Evolutionary conservation across 2,888 invertebrate genomes (phyloP).

Genomic region (Drosophila merina): DNA sequence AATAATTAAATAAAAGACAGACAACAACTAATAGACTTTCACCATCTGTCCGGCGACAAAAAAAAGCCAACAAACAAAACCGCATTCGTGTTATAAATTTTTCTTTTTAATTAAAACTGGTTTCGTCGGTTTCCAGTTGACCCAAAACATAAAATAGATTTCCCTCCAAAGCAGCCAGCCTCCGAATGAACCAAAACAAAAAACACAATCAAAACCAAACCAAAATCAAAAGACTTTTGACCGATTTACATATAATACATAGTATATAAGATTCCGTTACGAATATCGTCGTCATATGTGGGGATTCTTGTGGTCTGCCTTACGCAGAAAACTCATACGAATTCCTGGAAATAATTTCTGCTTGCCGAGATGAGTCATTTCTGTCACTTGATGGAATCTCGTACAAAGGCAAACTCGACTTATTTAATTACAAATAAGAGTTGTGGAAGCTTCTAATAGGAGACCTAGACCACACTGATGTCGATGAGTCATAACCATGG

Average conservation of each 20-base stretch:
- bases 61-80: constrained; percentile 31
- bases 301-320: constrained; percentile 24
- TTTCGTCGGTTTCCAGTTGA: constrained; percentile 58
- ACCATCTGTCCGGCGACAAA: constrained; percentile 43
- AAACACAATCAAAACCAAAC: constrained; percentile 3
- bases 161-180: constrained; percentile 49
- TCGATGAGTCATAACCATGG: constrained; percentile 53
- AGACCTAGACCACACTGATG: constrained; percentile 32
- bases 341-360: constrained; percentile 61
- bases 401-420: constrained; percentile 28
- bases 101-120: constrained; percentile 69
- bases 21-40: constrained; percentile 58
- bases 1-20: constrained; percentile 44
- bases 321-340: constrained; percentile 70
- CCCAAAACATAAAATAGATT: constrained; percentile 74
- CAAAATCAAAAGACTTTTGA: constrained; percentile 29
- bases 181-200: constrained; percentile 11
- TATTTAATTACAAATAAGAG: constrained; percentile 50
- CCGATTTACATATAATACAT: constrained; percentile 46
- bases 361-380: constrained; percentile 51
- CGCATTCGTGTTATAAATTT: constrained; percentile 55
- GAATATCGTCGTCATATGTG: constrained; percentile 7
- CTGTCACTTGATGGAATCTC: constrained; percentile 33
- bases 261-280: constrained; percentile 48
- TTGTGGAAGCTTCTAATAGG: constrained; percentile 20